Evolutionary conservation across 2,888 invertebrate species (phyloP), one percentile per base, ranked within the genome.

Genomic region (Drosophila tanythrix): DNA sequence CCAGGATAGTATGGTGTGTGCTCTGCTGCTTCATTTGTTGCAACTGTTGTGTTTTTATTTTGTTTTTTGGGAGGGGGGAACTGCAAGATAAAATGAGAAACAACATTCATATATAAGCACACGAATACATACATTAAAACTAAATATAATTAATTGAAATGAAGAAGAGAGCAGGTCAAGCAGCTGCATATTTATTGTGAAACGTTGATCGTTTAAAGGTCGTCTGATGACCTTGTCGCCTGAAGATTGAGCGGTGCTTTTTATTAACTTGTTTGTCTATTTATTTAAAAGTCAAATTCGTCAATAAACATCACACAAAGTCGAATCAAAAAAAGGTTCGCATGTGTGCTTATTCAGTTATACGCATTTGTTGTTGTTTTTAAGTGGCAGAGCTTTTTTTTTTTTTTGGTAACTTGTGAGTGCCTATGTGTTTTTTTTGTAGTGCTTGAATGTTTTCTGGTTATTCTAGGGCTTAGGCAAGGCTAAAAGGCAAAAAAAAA

Each of bases 1-100:
- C 76, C 55, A 83, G 68, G 18, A 87, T 25, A 29, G 56, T 74
- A 81, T 90, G 83, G 63, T 81, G 64, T 79, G 74, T 79, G 62
- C 60, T 79, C 46, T 67, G 67, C 67, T 90, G 79, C 69, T 77
- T 75, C 87, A 87, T 85, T 43, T 74, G 48, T 55, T 55, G 56
- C 40, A 35, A 62, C 35, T 65, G 33, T 60, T 62, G 51, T 51
- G 68, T 70, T 38, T 62, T 29, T 56, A n/a, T 18, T 3, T 51
- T 46, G 4, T 2, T 18, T 18, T 27, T 18, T 25, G 36, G 36
- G 6, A 36, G 48, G 35, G 53, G 29, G 36, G 43, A 57, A 35
- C 74, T 74, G 33, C 13, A 69, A 75, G 25, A 46, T 25, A 46
- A n/a, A 21, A 33, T 36, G 8, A 46, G 21, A 40, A 29, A 33